Percentiles rank a stretch among this genome's conserved stretches.
phyloP scores from a whole-genome alignment of 2,888 invertebrate genomes.

The Colostygia pectinataria region DNA sequence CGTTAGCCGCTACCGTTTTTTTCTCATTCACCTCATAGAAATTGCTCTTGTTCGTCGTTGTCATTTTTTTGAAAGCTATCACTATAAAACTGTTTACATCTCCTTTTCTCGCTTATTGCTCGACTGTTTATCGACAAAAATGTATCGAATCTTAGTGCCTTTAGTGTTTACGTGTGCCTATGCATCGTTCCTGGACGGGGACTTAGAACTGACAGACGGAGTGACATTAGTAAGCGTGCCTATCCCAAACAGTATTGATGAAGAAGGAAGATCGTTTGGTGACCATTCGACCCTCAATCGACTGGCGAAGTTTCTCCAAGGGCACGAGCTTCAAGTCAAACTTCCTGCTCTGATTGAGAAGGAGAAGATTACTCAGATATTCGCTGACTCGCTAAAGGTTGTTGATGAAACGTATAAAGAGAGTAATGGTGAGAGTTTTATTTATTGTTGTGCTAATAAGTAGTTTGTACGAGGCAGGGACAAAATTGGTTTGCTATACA shows the following conservation, averaged over 20 bases:
- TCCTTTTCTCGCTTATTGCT: constrained; percentile 73
- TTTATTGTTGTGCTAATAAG: background rate
- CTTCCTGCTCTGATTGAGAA: constrained; percentile 87
- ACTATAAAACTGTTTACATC: constrained; percentile 65
- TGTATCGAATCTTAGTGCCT: constrained; percentile 58
- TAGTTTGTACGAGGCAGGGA: no score
- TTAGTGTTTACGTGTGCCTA: constrained; percentile 46
- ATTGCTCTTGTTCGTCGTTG: constrained; percentile 55
- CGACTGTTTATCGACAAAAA: constrained; percentile 56
- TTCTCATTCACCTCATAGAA: constrained; percentile 49
- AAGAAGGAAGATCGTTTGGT: constrained; percentile 73
- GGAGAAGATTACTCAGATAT: constrained; percentile 83
- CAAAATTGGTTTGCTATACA: no score
- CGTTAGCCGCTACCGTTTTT: constrained; percentile 43
- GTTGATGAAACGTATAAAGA: constrained; percentile 72
- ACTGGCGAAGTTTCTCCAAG: constrained; percentile 86
- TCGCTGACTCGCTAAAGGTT: constrained; percentile 78
- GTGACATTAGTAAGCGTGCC: constrained; percentile 84
- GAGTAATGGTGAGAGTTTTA: constrained; percentile 67
- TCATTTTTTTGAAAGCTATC: constrained; percentile 78
- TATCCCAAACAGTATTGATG: constrained; percentile 73
- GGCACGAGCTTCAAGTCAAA: constrained; percentile 88
- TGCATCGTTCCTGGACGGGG: constrained; percentile 70
- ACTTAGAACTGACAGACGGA: constrained; percentile 84
- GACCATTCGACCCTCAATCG: constrained; percentile 82